phyloP scores from a whole-genome alignment of 1,140 invertebrate genomes.

The Aphaenogaster floridana region DNA sequence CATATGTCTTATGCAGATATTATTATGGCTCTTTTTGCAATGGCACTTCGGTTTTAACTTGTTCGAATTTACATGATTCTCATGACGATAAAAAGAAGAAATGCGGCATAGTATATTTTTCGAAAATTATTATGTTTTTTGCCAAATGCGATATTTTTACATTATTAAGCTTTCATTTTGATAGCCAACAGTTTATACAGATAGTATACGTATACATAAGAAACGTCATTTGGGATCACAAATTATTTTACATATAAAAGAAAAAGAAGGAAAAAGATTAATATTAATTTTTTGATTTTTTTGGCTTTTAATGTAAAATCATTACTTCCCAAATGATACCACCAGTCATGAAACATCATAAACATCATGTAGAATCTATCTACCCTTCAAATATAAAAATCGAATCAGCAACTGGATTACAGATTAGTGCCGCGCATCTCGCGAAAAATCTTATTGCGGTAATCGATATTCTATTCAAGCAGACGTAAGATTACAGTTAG shows the following conservation, averaged over 20 bases:
- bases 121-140: background rate
- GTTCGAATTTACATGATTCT: slow-evolving; percentile 73
- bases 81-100: slow-evolving; percentile 31
- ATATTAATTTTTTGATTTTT: background rate
- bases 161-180: background rate
- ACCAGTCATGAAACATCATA: background rate
- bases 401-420: background rate
- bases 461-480: slow-evolving; percentile 59
- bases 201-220: background rate
- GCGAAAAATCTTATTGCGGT: slow-evolving; percentile 35
- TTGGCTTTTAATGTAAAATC: background rate
- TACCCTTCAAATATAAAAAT: slow-evolving; percentile 3
- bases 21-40: slow-evolving; percentile 78
- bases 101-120: background rate
- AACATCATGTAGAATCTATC: background rate
- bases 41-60: slow-evolving; percentile 60
- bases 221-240: background rate
- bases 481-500: slow-evolving; percentile 64
- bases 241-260: background rate
- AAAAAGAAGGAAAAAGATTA: background rate
- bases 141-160: background rate
- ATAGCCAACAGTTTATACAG: background rate
- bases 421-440: background rate
- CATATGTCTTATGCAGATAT: slow-evolving; percentile 75
- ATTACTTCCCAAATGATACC: background rate